phyloP scores from a whole-genome alignment of 2,888 invertebrate genomes.

The Gandaritis pyraliata region DNA sequence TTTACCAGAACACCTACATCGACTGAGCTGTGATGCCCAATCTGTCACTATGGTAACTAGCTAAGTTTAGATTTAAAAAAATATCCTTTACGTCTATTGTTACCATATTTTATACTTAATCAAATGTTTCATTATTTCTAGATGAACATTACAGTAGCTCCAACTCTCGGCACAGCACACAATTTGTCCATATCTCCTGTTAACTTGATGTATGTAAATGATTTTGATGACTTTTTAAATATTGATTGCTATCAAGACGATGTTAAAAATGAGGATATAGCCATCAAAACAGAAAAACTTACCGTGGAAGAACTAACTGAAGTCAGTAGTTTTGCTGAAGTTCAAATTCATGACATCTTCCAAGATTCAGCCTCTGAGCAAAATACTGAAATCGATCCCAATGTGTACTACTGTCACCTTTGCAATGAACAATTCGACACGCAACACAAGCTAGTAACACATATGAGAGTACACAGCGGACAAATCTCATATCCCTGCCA shows the following conservation, averaged over 20 bases:
- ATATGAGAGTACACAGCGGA: constrained; percentile 12
- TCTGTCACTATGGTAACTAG: no score
- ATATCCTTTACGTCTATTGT: no score
- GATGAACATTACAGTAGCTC: not conserved
- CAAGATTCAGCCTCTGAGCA: constrained; percentile 1
- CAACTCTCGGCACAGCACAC: constrained; percentile 3
- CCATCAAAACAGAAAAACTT: constrained; percentile 14
- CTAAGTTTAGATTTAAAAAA: no score
- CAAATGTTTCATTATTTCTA: not conserved
- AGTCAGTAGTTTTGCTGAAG: constrained; percentile 10
- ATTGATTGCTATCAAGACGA: constrained; percentile 2
- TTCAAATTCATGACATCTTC: constrained; percentile 16
- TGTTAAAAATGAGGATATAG: constrained; percentile 15
- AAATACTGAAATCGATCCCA: not conserved
- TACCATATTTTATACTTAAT: no score
- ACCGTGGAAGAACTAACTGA: constrained; percentile 5
- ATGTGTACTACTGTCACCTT: constrained; percentile 17
- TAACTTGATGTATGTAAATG: constrained; percentile 8
- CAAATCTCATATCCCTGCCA: constrained; percentile 2
- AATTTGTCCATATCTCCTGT: constrained; percentile 12
- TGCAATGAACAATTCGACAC: constrained; percentile 14
- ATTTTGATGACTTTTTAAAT: constrained; percentile 9
- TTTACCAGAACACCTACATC: no score
- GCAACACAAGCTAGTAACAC: constrained; percentile 11
- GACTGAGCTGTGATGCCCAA: no score